Conservation (phyloP, 2,113 vertebrate species). For the Pitta sordida region DNA sequence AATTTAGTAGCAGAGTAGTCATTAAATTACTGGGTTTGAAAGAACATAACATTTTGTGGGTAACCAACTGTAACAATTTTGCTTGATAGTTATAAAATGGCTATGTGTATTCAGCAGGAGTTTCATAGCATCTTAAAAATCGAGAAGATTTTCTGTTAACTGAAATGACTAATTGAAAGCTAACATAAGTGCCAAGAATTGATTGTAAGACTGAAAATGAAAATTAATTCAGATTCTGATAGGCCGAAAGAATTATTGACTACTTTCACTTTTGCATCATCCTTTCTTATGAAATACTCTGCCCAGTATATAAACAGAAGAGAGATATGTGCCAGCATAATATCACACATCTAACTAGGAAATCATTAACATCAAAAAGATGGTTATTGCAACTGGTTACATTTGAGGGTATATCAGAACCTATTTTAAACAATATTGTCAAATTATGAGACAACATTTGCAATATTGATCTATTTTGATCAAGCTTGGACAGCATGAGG, state of each 20-base stretch:
- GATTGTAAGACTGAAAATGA: neutral
- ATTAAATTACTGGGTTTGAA: constrained; percentile 16
- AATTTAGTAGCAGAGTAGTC: neutral
- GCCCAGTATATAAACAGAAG: neutral
- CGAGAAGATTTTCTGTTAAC: neutral
- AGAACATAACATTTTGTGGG: constrained; percentile 6
- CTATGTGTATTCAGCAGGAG: neutral
- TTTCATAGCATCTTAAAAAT: constrained; percentile 1
- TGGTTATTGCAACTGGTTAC: neutral
- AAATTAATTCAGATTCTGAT: neutral
- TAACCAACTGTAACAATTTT: neutral
- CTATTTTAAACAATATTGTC: neutral
- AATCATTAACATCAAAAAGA: neutral
- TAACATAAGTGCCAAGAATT: neutral
- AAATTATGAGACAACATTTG: neutral
- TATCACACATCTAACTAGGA: neutral
- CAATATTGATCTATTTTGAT: neutral
- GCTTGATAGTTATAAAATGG: neutral
- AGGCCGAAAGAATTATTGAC: neutral
- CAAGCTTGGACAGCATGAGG: neutral
- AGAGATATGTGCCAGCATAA: neutral
- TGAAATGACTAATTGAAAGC: neutral
- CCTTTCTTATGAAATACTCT: neutral
- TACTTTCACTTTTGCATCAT: neutral
- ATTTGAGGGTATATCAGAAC: neutral